Evolutionary conservation across 2,113 vertebrate genomes (phyloP), one percentile per base, ranked within the genome.

Genomic region (Tragelaphus strepsiceros): DNA sequence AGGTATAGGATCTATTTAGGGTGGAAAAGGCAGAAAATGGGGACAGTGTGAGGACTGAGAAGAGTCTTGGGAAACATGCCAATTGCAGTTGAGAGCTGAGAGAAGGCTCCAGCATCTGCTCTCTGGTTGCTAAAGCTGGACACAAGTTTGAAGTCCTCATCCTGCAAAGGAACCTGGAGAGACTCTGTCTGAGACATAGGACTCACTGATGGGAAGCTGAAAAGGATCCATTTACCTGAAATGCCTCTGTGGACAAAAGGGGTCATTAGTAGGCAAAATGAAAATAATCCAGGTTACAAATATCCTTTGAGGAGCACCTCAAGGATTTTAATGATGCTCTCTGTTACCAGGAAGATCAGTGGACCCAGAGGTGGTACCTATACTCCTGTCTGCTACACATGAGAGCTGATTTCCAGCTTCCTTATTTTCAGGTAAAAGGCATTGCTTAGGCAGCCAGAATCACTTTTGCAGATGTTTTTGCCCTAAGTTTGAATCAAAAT

Each of bases 241-340:
- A 97, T 85, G 88, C 43, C 86, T 95, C 30, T 98, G 58, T 86
- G 96, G 88, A 77, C 91, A 95, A 62, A 67, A 74, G 77, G 51
- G 56, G 53, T 94, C 96, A 96, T 84, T 97, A 92, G 92, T 30
- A 26, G 30, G 39, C 53, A 13, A 81, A 90, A 92, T 49, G 30
- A 92, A 87, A 64, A 64, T 4, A 85, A 24, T 15, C 8, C 28
- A 30, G 35, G 10, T 49, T 11, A 51, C 54, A 71, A 19, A 46
- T 15, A 74, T 28, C 56, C 24, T 91, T 43, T 39, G 9, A 28
- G 30, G 22, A 51, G 5, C 19, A 12, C 16, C 59, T 67, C 24
- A 3, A 16, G 16, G 30, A 74, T 35, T 91, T n/a, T 39, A 82
- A 5, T 22, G 53, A 39, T 43, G 43, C 17, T 91, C 0, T 30